Evolutionary conservation across 2,113 vertebrate species (phyloP), one percentile per base, ranked within the genome.

Genomic region (Melanerpes formicivorus): DNA sequence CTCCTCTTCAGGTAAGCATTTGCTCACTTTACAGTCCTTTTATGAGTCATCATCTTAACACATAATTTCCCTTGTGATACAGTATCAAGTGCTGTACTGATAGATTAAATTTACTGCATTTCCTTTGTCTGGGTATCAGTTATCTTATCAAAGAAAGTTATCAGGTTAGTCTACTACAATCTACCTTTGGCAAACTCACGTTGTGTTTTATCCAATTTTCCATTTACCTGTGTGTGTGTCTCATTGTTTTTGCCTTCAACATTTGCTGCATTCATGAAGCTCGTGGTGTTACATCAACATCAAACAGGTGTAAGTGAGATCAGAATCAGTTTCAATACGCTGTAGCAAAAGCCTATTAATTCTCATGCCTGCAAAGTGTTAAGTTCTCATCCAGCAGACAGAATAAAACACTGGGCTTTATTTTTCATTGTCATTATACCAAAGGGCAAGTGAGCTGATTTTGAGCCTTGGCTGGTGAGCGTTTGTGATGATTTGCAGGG

Each of bases 121-220:
- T 92, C 58, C 63, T 95, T 88, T 92, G 85, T 91, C 62, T 86
- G 63, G 42, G 73, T 88, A 88, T 96, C 92, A 88, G 54, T 83
- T 92, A 93, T 94, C 92, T 84, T 92, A 94, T 95, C 93, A 73
- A 90, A 92, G 66, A 40, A 93, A 84, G 58, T 79, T 90, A 92
- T 87, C 80, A 8, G 40, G 67, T 88, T 92, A 70, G 77, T 60
- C 86, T 81, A 76, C 88, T 81, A 58, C 66, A 55, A 27, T 81
- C 86, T 92, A 88, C 55, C 55, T 90, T 86, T 44, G 86, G 74
- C 63, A 94, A 92, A 66, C 66, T 88, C 58, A 13, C n/a, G 66
- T 88, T 91, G 90, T 90, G 52, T 93, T 96, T 93, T 66, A 93
- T 92, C 70, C 80, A 17, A 7, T 91, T 95, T 95, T 87, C 77